Evolutionary conservation across 2,888 invertebrate genomes (phyloP), one percentile per base, ranked within the genome.

Genomic region (Hedychridium roseum): DNA sequence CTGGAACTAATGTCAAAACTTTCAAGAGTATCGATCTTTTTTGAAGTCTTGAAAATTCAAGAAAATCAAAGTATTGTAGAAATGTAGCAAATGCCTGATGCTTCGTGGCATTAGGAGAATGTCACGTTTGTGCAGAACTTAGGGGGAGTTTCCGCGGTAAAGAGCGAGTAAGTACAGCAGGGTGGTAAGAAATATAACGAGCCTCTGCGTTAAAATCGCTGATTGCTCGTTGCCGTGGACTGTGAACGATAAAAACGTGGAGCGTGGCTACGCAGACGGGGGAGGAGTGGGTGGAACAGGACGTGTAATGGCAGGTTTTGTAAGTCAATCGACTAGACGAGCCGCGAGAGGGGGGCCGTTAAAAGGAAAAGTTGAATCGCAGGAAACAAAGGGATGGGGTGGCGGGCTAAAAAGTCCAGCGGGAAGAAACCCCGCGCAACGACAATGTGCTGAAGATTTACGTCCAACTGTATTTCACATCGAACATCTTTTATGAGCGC

Each of bases 371-470:
- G 39, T 31, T 9, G 32, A n/a, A 38, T 7, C 40, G 28, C 26
- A 9, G 21, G 17, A 43, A 32, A 32, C 23, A 21, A 47, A 11
- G 14, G 21, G 12, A 18, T 18, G 6, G 15, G 46, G 30, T 32
- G 36, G 43, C 45, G 43, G 50, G 45, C 21, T 38, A 40, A 43
- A 47, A 42, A 52, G 28, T n/a, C n/a, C n/a, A n/a, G n/a, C n/a
- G n/a, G 53, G 43, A 52, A 43, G 43, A 41, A 54, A 46, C 43
- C 49, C 46, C 49, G 51, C 54, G 57, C 67, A 65, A 66, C 60
- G 67, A 69, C 68, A 71, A 73, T 70, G 66, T 64, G 58, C 52
- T 47, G 41, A 57, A 57, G 70, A 73, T 73, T 73, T 70, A 73
- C 70, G 58, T 66, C 49, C 53, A 52, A 57, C 61, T 59, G 56